A percentile compares a stretch with the other conserved stretches of the same genome.
phyloP scores from a whole-genome alignment of 2,797 vertebrate species.

The Rhinella marina region DNA sequence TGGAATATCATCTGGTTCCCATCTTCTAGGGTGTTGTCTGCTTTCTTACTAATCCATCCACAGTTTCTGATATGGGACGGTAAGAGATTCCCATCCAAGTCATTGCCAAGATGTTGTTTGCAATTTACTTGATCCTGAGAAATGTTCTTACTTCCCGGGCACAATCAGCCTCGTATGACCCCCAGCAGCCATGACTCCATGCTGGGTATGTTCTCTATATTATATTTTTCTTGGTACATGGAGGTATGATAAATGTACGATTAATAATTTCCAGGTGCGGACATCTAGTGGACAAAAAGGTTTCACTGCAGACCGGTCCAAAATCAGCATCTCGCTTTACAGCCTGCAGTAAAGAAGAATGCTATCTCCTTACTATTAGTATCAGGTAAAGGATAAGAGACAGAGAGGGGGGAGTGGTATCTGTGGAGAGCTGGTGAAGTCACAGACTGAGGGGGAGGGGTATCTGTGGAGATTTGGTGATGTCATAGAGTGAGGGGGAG shows the following conservation, averaged over 20 bases:
- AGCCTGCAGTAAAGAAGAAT: neutral
- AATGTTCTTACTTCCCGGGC: neutral
- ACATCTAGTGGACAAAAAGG: neutral
- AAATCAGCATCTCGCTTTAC: neutral
- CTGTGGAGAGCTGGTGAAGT: no score
- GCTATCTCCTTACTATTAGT: neutral
- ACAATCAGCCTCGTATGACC: neutral
- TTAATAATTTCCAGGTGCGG: neutral
- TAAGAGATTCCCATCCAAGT: neutral
- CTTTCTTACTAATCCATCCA: neutral
- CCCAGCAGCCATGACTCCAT: neutral
- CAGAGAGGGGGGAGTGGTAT: no score
- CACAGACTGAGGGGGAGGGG: no score
- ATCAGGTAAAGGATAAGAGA: no score
- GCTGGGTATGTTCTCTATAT: neutral
- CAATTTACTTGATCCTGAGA: slow-evolving; percentile 6
- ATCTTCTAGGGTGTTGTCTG: slow-evolving; percentile 3
- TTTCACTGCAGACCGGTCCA: neutral
- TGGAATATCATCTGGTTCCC: neutral
- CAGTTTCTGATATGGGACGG: neutral
- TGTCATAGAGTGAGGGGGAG: no score
- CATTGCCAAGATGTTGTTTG: neutral
- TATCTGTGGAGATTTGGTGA: no score
- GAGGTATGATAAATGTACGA: neutral
- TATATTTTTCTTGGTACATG: neutral